Conservation (phyloP, 2,888 invertebrate species). For the Agrochola macilenta region DNA sequence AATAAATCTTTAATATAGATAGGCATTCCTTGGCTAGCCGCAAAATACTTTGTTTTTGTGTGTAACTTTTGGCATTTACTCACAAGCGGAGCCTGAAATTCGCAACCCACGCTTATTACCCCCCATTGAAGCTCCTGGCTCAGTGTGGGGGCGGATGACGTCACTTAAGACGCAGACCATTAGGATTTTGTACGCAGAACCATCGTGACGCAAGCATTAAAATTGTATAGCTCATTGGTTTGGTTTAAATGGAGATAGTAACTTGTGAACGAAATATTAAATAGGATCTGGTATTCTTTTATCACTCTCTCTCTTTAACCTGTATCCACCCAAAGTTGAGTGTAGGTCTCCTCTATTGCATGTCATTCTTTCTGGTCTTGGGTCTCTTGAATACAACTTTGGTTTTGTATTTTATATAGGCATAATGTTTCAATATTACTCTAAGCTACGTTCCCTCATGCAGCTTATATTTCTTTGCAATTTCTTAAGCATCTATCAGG, state of each 20-base stretch:
- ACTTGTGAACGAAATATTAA: conserved; percentile 17
- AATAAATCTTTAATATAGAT: conserved; percentile 24
- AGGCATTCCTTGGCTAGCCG: neutral
- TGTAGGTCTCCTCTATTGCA: neutral
- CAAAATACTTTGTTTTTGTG: conserved; percentile 46
- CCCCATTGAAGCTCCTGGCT: conserved; percentile 60
- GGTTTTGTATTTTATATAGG: neutral
- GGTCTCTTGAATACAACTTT: neutral
- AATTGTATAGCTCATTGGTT: conserved; percentile 40
- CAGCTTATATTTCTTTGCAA: conserved; percentile 8
- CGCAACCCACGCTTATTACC: conserved; percentile 65
- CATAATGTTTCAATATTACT: conserved; percentile 4
- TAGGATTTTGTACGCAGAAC: conserved; percentile 64
- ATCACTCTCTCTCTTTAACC: neutral
- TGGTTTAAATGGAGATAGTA: conserved; percentile 17
- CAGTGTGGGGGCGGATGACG: conserved; percentile 74
- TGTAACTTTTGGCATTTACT: conserved; percentile 56
- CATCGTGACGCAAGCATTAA: conserved; percentile 61
- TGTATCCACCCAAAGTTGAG: neutral
- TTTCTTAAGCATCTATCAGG: conserved; percentile 6
- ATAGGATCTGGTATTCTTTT: conserved; percentile 1
- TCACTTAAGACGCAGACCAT: conserved; percentile 69
- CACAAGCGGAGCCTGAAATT: conserved; percentile 58
- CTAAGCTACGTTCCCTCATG: neutral
- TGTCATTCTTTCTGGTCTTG: neutral